Percentiles rank a stretch among this genome's conserved stretches.
Evolutionary conservation across 2,888 invertebrate genomes (phyloP).

Genomic region (Eretmocerus hayati): DNA sequence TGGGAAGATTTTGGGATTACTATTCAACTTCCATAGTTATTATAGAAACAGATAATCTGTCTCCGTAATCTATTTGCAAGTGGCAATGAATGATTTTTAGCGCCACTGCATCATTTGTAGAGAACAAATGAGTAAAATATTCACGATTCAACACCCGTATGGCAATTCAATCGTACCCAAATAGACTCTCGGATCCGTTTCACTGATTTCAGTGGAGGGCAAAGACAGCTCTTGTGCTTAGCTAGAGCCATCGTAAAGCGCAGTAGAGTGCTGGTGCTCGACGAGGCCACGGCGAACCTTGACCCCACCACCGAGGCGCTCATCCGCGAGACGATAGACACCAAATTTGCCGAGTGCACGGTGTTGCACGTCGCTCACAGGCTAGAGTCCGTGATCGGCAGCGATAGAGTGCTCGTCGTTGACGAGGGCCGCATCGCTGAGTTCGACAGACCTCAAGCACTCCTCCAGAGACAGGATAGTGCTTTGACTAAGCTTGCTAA

Average conservation of each 20-base stretch:
- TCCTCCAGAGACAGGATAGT: conserved; percentile 57
- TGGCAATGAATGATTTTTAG: too few relatives aligned
- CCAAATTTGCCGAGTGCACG: conserved; percentile 72
- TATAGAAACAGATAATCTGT: too few relatives aligned
- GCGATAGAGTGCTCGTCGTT: conserved; percentile 79
- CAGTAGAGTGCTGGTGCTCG: conserved; percentile 73
- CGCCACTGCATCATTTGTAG: too few relatives aligned
- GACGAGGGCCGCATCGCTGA: conserved; percentile 69
- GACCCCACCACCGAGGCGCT: conserved; percentile 74
- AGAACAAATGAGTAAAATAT: too few relatives aligned
- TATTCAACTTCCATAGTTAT: too few relatives aligned
- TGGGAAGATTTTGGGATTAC: too few relatives aligned
- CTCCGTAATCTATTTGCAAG: too few relatives aligned
- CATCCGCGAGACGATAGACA: conserved; percentile 76
- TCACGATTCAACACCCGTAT: too few relatives aligned
- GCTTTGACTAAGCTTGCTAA: conserved; percentile 62
- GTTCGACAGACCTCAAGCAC: conserved; percentile 61
- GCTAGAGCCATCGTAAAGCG: conserved; percentile 77
- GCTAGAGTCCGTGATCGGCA: conserved; percentile 87
- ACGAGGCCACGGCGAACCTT: conserved; percentile 87
- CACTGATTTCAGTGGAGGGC: conserved; percentile 83
- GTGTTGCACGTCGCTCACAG: conserved; percentile 87
- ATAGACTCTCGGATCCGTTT: too few relatives aligned
- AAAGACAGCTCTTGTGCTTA: conserved; percentile 79
- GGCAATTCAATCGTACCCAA: too few relatives aligned